Evolutionary conservation across 2,888 invertebrate genomes (phyloP).

Genomic region (Dioctria linearis): DNA sequence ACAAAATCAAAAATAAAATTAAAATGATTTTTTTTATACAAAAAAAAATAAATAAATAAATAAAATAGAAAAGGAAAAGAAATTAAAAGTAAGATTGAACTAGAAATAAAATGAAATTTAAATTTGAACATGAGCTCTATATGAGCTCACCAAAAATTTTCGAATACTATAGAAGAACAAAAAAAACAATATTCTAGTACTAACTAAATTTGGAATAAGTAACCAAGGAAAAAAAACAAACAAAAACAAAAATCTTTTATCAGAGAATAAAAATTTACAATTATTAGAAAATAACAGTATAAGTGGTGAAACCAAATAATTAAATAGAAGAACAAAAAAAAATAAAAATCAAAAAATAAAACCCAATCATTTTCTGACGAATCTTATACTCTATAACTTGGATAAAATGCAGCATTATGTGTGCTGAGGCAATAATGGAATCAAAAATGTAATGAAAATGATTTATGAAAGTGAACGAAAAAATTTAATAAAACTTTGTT

Average conservation of each 20-base stretch:
- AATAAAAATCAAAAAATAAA: no score
- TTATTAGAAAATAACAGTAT: neutral
- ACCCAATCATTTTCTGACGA: slow-evolving; percentile 39
- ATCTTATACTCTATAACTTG: neutral
- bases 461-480: slow-evolving; percentile 27
- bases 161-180: no score
- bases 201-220: neutral
- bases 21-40: neutral
- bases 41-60: neutral
- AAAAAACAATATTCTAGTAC: no score
- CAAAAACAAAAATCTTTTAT: neutral
- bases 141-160: no score
- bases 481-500: slow-evolving; percentile 46
- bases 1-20: no score
- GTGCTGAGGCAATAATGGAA: slow-evolving; percentile 49
- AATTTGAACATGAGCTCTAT: no score
- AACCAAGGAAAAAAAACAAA: neutral
- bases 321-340: slow-evolving; percentile 29
- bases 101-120: neutral
- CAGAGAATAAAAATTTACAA: neutral
- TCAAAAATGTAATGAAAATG: slow-evolving; percentile 34
- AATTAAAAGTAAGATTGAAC: neutral
- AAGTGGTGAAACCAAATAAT: slow-evolving; percentile 27
- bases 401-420: neutral
- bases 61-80: neutral